Conservation (phyloP, 2,113 vertebrate genomes). For the Xenopus borealis region DNA sequence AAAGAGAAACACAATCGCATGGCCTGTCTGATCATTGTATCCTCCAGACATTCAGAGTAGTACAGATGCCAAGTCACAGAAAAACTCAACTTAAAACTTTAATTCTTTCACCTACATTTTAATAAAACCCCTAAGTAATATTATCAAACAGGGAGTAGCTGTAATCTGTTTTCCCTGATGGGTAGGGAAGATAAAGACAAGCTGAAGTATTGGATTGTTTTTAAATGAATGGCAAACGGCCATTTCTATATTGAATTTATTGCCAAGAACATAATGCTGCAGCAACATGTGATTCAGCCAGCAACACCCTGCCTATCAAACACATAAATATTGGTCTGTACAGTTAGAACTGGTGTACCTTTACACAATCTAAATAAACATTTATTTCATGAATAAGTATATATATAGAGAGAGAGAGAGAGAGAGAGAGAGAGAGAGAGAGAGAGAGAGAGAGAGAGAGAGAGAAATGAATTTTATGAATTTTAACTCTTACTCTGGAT, state of each 20-base stretch:
- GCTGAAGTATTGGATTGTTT: constrained; percentile 28
- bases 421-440: no score
- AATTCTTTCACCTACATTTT: constrained; percentile 38
- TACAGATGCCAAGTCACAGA: constrained; percentile 28
- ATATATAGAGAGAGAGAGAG: no score
- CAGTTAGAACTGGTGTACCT: not conserved
- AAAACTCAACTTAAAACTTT: constrained; percentile 8
- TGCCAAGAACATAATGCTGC: constrained; percentile 21
- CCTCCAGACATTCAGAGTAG: constrained; percentile 12
- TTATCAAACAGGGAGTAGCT: constrained; percentile 43
- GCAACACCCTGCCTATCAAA: constrained; percentile 7
- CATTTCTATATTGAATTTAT: constrained; percentile 21
- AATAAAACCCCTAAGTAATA: constrained; percentile 39
- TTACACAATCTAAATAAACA: not conserved
- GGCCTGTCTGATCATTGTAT: constrained; percentile 36
- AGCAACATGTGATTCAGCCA: constrained; percentile 14
- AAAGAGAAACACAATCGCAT: constrained; percentile 25
- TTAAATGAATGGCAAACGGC: constrained; percentile 32
- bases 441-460: no score
- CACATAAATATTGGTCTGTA: constrained; percentile 6
- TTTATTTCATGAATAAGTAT: not conserved
- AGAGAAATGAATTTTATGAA: no score
- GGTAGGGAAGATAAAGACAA: constrained; percentile 20
- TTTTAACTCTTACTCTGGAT: no score
- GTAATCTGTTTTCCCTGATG: constrained; percentile 29